A percentile compares a stretch with the other conserved stretches of the same genome.
Conservation (phyloP, 2,888 invertebrate species). For the Athripsodes cinereus region DNA sequence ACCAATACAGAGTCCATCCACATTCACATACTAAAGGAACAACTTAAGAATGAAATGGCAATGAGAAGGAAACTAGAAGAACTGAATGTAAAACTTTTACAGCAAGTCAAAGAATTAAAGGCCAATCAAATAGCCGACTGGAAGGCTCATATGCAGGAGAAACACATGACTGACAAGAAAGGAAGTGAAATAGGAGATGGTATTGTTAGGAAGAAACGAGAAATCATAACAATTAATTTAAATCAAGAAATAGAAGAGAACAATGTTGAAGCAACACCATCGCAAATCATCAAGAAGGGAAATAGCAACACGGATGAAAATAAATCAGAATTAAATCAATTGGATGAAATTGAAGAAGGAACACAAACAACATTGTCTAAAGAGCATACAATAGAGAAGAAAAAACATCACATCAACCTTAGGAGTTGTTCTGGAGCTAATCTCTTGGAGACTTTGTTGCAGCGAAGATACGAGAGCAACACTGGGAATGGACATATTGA, state of each 20-base stretch:
- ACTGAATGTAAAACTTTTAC: slow-evolving; percentile 53
- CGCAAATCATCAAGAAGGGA: background rate
- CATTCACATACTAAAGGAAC: slow-evolving; percentile 43
- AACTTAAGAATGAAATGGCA: slow-evolving; percentile 55
- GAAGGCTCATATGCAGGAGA: slow-evolving; percentile 29
- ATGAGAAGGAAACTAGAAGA: slow-evolving; percentile 58
- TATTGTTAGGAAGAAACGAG: background rate
- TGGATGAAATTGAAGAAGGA: background rate
- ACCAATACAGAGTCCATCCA: slow-evolving; percentile 3
- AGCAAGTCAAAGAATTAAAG: slow-evolving; percentile 52
- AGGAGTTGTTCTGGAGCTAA: background rate
- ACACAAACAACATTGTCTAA: too few species aligned
- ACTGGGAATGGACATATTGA: background rate
- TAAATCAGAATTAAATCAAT: background rate
- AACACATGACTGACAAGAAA: background rate
- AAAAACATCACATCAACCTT: background rate
- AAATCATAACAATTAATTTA: background rate
- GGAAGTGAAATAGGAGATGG: background rate
- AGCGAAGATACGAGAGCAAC: background rate
- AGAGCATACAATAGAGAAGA: background rate
- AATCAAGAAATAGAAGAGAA: background rate
- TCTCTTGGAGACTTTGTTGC: background rate
- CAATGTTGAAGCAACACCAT: background rate
- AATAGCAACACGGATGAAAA: background rate
- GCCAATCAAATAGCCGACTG: slow-evolving; percentile 43